Conservation (phyloP, 2,797 vertebrate species). For the Notoglanidium macrostoma region DNA sequence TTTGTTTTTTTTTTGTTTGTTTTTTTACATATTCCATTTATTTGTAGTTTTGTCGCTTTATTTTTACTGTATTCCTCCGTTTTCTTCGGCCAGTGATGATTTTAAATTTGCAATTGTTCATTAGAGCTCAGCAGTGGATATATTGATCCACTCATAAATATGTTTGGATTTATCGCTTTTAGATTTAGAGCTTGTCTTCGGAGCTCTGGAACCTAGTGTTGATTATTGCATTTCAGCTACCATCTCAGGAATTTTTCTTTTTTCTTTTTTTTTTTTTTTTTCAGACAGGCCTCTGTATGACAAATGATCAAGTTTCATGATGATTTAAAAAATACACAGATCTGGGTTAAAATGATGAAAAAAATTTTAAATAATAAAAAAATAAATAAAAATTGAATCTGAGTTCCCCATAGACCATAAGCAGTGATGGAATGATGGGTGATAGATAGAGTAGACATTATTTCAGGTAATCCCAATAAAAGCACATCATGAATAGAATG, state of each 20-base stretch:
- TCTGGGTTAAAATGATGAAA: neutral
- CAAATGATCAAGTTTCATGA: neutral
- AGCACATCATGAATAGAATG: conserved; percentile 24
- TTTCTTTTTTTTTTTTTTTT: neutral
- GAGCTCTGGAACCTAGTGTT: neutral
- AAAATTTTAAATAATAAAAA: neutral
- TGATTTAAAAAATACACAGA: neutral
- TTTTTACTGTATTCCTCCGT: neutral
- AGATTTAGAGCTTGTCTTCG: neutral
- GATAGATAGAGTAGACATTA: conserved; percentile 24
- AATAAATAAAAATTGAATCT: too few species aligned
- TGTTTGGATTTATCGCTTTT: neutral
- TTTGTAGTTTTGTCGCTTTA: neutral
- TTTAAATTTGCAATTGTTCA: neutral
- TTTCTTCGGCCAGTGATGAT: neutral
- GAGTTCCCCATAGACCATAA: neutral
- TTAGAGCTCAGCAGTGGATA: neutral
- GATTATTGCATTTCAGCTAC: neutral
- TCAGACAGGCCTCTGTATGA: neutral
- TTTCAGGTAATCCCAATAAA: conserved; percentile 21
- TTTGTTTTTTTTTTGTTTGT: neutral
- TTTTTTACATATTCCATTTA: neutral
- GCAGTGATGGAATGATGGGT: conserved; percentile 26
- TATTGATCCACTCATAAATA: neutral
- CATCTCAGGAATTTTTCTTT: neutral